Conservation (phyloP, 2,888 invertebrate genomes). For the Acrocera orbiculus region DNA sequence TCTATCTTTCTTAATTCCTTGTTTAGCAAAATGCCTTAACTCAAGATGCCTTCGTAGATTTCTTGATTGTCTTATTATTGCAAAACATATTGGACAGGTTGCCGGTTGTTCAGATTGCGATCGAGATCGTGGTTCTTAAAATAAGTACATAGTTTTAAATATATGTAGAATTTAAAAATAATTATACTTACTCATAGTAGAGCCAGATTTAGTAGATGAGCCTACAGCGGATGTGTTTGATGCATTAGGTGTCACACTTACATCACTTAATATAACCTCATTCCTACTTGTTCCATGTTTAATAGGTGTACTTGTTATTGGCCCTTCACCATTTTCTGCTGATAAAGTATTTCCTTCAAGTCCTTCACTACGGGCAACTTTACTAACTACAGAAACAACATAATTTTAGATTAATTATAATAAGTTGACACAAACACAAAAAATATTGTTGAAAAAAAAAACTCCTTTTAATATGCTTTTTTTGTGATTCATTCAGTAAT, state of each 20-base stretch:
- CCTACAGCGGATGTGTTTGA: conserved; percentile 12
- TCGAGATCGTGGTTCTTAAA: conserved; percentile 33
- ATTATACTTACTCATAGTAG: conserved; percentile 6
- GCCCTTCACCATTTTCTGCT: conserved; percentile 14
- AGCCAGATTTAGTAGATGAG: conserved; percentile 3
- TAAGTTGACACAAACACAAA: no score
- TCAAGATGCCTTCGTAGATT: conserved; percentile 40
- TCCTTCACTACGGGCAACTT: conserved; percentile 27
- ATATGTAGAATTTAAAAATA: background rate
- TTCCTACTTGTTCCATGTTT: conserved; percentile 25
- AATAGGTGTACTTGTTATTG: conserved; percentile 21
- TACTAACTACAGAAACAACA: conserved; percentile 20
- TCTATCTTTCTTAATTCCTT: conserved; percentile 30
- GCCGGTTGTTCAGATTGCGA: conserved; percentile 44
- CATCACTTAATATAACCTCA: conserved; percentile 25
- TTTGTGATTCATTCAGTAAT: no score
- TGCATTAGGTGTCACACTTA: conserved; percentile 15
- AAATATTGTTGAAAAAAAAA: no score
- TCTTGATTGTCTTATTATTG: conserved; percentile 39
- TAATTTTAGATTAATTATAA: background rate
- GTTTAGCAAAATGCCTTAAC: conserved; percentile 31
- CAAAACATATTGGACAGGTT: conserved; percentile 40
- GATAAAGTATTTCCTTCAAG: conserved; percentile 20
- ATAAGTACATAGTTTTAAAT: background rate
- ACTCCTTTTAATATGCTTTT: no score